Evolutionary conservation across 2,113 vertebrate genomes (phyloP).

Genomic region (Ceuthmochares aereus): DNA sequence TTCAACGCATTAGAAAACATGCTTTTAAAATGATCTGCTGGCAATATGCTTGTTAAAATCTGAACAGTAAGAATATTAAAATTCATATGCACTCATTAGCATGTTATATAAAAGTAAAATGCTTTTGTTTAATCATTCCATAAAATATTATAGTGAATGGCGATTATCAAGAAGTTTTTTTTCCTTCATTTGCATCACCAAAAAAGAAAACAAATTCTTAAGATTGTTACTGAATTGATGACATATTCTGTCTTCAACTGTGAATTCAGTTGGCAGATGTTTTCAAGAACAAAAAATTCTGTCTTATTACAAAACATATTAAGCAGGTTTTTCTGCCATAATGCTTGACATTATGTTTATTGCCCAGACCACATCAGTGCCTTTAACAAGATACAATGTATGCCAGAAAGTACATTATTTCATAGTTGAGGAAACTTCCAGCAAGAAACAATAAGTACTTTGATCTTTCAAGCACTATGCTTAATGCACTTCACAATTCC

Average conservation of each 20-base stretch:
- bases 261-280: slow-evolving; percentile 82
- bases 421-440: slow-evolving; percentile 73
- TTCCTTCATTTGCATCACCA: slow-evolving; percentile 58
- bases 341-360: slow-evolving; percentile 83
- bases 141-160: slow-evolving; percentile 68
- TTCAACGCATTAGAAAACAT: slow-evolving; percentile 76
- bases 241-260: slow-evolving; percentile 84
- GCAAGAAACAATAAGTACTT: slow-evolving; percentile 75
- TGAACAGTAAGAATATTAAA: slow-evolving; percentile 77
- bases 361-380: slow-evolving; percentile 78
- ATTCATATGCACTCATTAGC: slow-evolving; percentile 80
- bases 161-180: slow-evolving; percentile 70
- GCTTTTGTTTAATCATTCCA: slow-evolving; percentile 74
- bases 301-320: slow-evolving; percentile 81
- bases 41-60: slow-evolving; percentile 77
- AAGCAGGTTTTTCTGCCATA: slow-evolving; percentile 79
- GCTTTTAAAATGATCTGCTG: slow-evolving; percentile 75
- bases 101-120: slow-evolving; percentile 78
- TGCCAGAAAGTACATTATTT: slow-evolving; percentile 77
- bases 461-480: slow-evolving; percentile 70
- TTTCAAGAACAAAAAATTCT: slow-evolving; percentile 83
- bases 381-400: slow-evolving; percentile 76
- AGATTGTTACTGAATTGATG: slow-evolving; percentile 79
- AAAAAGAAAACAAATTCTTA: slow-evolving; percentile 75
- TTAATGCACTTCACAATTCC: slow-evolving; percentile 48